Conservation (phyloP, 2,797 vertebrate genomes). For the Ceryle rudis region DNA sequence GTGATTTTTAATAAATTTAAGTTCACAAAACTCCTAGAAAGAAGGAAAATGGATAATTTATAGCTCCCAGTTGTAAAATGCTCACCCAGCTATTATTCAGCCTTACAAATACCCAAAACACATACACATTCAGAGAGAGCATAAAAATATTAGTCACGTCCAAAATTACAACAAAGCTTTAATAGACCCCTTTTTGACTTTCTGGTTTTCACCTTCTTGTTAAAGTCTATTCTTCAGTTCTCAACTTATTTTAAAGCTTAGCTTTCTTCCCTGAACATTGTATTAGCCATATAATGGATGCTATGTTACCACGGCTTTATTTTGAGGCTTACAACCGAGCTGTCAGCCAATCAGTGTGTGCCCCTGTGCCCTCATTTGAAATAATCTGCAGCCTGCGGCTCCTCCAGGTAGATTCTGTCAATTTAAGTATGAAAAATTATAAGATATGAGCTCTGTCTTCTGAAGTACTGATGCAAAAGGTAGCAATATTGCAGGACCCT, state of each 20-base stretch:
- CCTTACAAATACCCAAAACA: background rate
- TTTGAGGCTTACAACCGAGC: conserved; percentile 1
- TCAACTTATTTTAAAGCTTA: background rate
- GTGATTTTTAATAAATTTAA: background rate
- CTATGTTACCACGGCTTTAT: background rate
- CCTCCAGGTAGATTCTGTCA: conserved; percentile 42
- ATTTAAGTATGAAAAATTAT: conserved; percentile 40
- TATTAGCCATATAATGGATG: background rate
- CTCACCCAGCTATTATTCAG: background rate
- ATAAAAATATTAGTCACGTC: background rate
- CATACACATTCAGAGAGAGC: accelerated
- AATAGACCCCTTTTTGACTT: background rate
- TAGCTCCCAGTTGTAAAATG: background rate
- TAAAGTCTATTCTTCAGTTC: background rate
- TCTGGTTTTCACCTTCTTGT: background rate
- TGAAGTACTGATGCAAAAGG: conserved; percentile 22
- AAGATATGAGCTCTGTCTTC: conserved; percentile 57
- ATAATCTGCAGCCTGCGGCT: background rate
- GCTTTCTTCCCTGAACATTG: background rate
- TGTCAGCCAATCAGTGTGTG: background rate
- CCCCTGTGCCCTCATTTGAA: conserved; percentile 35
- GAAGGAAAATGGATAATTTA: background rate
- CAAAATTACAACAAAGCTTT: background rate
- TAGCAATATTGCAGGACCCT: conserved; percentile 6
- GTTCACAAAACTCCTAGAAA: background rate